These are phyloP conservation scores for Characodon lateralis DNA, from an alignment of 2,797 vertebrate genomes.

Conservation along the genomic window DNA sequence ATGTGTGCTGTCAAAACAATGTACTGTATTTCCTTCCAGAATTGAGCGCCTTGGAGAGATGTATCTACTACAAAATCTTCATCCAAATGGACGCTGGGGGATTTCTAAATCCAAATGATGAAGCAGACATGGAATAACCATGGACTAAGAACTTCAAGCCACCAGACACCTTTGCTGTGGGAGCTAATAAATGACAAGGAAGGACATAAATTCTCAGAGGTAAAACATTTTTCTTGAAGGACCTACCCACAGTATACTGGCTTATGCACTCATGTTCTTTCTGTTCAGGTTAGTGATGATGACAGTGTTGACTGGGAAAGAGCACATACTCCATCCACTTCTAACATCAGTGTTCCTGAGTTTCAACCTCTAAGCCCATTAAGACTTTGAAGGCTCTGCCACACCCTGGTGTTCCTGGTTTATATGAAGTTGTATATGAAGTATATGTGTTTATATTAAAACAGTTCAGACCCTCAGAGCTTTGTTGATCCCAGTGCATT, in stretches of 20 bases:
- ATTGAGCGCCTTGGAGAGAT: constrained; percentile 3
- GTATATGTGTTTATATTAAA: background rate
- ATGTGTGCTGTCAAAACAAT: background rate
- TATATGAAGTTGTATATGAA: background rate
- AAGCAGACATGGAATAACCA: constrained; percentile 4
- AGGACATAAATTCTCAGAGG: background rate
- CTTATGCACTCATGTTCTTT: background rate
- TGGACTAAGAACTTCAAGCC: background rate
- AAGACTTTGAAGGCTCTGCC: background rate
- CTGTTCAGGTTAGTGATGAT: constrained; percentile 1
- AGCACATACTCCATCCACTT: background rate
- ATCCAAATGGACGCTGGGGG: background rate
- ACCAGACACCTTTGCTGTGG: constrained; percentile 3
- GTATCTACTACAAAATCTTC: constrained; percentile 2
- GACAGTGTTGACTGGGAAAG: constrained; percentile 4
- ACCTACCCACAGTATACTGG: background rate
- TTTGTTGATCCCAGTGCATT: background rate
- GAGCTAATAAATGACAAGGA: constrained; percentile 1
- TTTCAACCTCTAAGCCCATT: background rate
- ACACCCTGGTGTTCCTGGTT: background rate
- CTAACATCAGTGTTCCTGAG: constrained; percentile 1
- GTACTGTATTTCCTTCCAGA: background rate
- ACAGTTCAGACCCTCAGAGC: background rate
- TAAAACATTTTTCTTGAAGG: background rate
- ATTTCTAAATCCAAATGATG: constrained; percentile 10